phyloP scores from a whole-genome alignment of 2,113 vertebrate species.

The Thymallus thymallus region DNA sequence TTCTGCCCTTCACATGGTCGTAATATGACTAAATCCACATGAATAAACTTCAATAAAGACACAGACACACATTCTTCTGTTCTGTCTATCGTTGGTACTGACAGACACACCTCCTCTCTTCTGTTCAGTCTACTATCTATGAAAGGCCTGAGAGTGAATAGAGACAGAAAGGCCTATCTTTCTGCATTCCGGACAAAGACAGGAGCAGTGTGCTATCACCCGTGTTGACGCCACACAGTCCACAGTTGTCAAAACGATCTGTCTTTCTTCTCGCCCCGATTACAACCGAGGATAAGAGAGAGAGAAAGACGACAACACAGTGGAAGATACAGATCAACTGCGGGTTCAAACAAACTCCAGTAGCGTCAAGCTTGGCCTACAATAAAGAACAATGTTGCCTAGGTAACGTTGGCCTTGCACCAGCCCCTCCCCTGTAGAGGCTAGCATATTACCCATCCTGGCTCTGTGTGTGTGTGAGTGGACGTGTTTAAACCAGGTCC shows the following conservation, averaged over 20 bases:
- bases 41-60: slow-evolving; percentile 25
- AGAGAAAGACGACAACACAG: slow-evolving; percentile 29
- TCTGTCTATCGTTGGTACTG: neutral
- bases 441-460: slow-evolving; percentile 14
- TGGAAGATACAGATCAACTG: slow-evolving; percentile 65
- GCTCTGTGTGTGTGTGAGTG: slow-evolving; percentile 4
- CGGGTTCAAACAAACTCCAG: slow-evolving; percentile 63
- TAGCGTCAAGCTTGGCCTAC: slow-evolving; percentile 34
- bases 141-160: neutral
- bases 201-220: slow-evolving; percentile 58
- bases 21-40: slow-evolving; percentile 27
- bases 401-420: slow-evolving; percentile 43
- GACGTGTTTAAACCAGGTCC: no score
- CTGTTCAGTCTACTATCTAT: slow-evolving; percentile 8
- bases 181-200: slow-evolving; percentile 61
- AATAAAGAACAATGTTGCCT: slow-evolving; percentile 71
- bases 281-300: slow-evolving; percentile 33
- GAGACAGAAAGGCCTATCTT: slow-evolving; percentile 36
- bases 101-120: slow-evolving; percentile 23
- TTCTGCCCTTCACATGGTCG: slow-evolving; percentile 21
- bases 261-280: slow-evolving; percentile 65
- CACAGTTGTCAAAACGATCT: slow-evolving; percentile 77
- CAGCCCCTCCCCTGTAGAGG: slow-evolving; percentile 8
- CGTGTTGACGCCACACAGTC: slow-evolving; percentile 76
- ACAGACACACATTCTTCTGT: slow-evolving; percentile 8